Conservation (phyloP, 2,797 vertebrate species). For the Falco naumanni region DNA sequence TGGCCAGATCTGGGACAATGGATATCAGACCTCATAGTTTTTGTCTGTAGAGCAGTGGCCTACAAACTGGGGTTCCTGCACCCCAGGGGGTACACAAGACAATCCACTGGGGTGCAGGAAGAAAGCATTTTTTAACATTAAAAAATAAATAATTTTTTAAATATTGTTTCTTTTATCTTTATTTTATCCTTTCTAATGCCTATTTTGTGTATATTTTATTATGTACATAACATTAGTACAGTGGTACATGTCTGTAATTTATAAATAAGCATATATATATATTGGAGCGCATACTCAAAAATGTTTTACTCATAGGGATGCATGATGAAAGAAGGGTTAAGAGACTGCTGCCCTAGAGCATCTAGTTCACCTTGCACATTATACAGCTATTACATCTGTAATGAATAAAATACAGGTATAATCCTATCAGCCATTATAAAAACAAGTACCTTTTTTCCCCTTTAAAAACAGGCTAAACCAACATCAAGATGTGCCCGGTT, state of each 20-base stretch:
- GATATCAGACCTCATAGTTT: neutral
- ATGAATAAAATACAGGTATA: neutral
- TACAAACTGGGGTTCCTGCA: neutral
- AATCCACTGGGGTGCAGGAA: neutral
- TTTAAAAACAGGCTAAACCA: neutral
- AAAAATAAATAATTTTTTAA: neutral
- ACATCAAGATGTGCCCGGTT: neutral
- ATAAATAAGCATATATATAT: neutral
- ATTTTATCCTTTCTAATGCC: neutral
- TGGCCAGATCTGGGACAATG: accelerated
- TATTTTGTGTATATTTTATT: neutral
- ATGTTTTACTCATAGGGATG: neutral
- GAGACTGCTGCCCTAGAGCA: neutral
- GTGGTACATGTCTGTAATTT: neutral
- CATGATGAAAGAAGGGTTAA: neutral
- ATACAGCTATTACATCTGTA: neutral
- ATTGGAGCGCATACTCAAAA: neutral
- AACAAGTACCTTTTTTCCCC: neutral
- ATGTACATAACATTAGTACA: neutral
- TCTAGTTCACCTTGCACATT: neutral
- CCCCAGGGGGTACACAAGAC: accelerated
- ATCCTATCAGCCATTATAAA: neutral
- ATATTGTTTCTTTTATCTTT: neutral
- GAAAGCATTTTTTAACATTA: neutral
- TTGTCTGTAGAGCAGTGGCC: neutral